A percentile compares a stretch with the other conserved stretches of the same genome.
Conservation (phyloP, 2,797 vertebrate species). For the Peromyscus attwateri region DNA sequence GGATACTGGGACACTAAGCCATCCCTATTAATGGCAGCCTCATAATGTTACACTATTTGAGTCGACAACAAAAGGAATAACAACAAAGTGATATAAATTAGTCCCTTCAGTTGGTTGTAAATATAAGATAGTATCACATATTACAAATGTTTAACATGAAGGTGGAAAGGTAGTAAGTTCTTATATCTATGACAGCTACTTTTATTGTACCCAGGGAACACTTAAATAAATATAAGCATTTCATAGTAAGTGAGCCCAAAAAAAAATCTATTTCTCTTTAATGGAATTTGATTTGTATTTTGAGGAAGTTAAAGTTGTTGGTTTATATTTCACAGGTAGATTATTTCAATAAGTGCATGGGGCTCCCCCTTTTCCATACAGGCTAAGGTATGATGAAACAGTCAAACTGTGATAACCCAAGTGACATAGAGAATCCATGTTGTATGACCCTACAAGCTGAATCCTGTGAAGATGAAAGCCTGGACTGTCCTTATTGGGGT, state of each 20-base stretch:
- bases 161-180: not conserved
- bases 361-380: not conserved
- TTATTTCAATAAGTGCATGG: not conserved
- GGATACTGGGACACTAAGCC: not conserved
- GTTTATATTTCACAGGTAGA: not conserved
- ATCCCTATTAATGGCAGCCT: not conserved
- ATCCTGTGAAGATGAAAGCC: not conserved
- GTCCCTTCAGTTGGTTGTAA: not conserved
- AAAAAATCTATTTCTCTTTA: not conserved
- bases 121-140: not conserved
- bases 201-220: not conserved
- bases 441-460: fast-evolving
- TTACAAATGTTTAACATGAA: not conserved
- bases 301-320: not conserved
- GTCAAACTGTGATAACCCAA: not conserved
- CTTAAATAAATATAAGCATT: slow-evolving; percentile 35
- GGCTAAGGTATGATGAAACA: not conserved
- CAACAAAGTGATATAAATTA: not conserved
- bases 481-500: not conserved
- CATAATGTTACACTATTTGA: not conserved
- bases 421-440: not conserved
- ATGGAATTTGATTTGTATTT: not conserved
- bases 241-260: not conserved
- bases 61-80: not conserved
- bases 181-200: not conserved